phyloP scores from a whole-genome alignment of 64 coral and sea anemone genomes.

The Porites lutea region DNA sequence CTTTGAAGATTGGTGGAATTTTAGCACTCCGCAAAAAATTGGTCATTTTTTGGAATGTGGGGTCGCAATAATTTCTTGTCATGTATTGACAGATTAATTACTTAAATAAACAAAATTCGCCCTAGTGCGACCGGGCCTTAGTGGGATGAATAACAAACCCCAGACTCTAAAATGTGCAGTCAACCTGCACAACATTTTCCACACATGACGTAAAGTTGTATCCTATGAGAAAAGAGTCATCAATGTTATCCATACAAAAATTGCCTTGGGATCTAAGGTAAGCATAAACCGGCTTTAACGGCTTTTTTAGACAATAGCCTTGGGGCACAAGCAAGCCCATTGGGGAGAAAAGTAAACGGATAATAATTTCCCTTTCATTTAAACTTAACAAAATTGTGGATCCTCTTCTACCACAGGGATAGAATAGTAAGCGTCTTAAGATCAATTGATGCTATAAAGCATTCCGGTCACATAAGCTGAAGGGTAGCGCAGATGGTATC shows the following conservation, averaged over 20 bases:
- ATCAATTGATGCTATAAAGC: slow-evolving; percentile 28
- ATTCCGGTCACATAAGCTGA: slow-evolving; percentile 35
- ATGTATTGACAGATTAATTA: background rate
- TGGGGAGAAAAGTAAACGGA: slow-evolving; percentile 51
- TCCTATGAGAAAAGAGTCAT: slow-evolving; percentile 50
- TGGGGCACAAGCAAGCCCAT: slow-evolving; percentile 48
- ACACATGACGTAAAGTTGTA: too few species aligned
- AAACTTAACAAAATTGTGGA: slow-evolving; percentile 10
- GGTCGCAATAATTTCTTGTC: background rate
- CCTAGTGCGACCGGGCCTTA: background rate
- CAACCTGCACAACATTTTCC: too few species aligned
- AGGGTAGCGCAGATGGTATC: slow-evolving; percentile 21
- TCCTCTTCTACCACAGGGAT: slow-evolving; percentile 1
- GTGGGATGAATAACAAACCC: too few species aligned
- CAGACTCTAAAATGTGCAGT: too few species aligned
- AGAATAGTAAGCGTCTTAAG: slow-evolving; percentile 45
- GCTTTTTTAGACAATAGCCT: slow-evolving; percentile 48
- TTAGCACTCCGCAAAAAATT: slow-evolving; percentile 6
- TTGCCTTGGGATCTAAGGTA: slow-evolving; percentile 20
- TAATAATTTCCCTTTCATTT: slow-evolving; percentile 21
- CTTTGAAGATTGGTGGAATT: background rate
- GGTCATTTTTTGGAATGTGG: background rate
- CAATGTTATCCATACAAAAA: slow-evolving; percentile 59
- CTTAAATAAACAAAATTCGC: background rate
- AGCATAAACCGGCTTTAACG: slow-evolving; percentile 51